phyloP scores from a whole-genome alignment of 1,140 invertebrate species.

The Helicoverpa armigera region DNA sequence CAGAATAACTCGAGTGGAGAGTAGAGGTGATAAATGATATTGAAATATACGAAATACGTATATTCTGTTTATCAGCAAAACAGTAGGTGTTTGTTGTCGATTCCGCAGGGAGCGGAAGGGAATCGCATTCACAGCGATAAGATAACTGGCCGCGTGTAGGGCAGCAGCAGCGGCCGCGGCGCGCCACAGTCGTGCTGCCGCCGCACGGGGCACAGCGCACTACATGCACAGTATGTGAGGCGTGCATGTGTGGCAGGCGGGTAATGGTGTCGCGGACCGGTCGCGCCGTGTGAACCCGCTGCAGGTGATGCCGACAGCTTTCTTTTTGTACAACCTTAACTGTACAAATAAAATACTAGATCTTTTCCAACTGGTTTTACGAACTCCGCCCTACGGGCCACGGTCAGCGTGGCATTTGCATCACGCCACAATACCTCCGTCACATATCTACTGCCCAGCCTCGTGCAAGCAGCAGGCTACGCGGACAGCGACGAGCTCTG shows the following conservation, averaged over 20 bases:
- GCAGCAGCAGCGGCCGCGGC: not conserved
- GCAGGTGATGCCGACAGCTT: constrained; percentile 24
- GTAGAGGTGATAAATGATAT: too few relatives aligned
- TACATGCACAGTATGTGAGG: not conserved
- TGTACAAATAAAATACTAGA: constrained; percentile 19
- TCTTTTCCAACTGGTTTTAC: constrained; percentile 1
- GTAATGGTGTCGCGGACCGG: constrained; percentile 31
- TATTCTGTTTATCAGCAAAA: too few relatives aligned
- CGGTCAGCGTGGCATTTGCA: not conserved
- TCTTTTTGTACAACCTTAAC: constrained; percentile 27
- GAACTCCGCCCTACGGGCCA: not conserved
- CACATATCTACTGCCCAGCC: too few relatives aligned
- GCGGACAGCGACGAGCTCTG: too few relatives aligned
- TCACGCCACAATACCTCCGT: not conserved
- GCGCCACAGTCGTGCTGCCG: not conserved
- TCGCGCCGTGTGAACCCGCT: constrained; percentile 20
- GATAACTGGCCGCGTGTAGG: not conserved
- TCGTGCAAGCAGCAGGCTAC: too few relatives aligned
- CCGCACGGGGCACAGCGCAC: too few relatives aligned
- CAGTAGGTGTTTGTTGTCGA: too few relatives aligned
- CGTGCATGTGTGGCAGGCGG: not conserved
- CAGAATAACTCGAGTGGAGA: too few relatives aligned
- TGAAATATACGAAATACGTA: too few relatives aligned
- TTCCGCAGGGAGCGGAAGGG: not conserved
- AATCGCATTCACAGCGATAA: not conserved